Conservation (phyloP, 2,797 vertebrate genomes). For the Picus viridis region DNA sequence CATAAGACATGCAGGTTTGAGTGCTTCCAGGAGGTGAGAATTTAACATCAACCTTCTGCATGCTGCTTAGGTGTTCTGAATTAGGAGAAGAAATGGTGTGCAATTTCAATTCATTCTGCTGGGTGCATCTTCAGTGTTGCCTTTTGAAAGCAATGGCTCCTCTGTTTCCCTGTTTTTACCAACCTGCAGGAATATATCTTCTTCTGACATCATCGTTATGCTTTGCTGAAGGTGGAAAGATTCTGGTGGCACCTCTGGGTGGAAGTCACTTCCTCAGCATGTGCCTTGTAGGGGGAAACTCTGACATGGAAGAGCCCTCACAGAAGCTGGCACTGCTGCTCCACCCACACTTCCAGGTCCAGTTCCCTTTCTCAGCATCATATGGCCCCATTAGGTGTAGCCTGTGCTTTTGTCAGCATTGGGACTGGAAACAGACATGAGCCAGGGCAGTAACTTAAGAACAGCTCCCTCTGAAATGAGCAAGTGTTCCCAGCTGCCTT, state of each 20-base stretch:
- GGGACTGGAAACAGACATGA: background rate
- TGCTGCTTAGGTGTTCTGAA: no score
- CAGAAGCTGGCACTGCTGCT: background rate
- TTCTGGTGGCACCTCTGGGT: constrained; percentile 88
- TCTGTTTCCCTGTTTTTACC: background rate
- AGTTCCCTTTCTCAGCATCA: background rate
- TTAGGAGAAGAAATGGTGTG: no score
- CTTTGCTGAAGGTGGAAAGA: constrained; percentile 56
- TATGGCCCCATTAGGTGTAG: no score
- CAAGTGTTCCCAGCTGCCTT: background rate
- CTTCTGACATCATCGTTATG: background rate
- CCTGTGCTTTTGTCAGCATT: no score
- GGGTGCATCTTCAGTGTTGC: background rate
- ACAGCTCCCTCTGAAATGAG: background rate
- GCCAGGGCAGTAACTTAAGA: background rate
- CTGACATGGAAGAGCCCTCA: background rate
- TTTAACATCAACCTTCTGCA: no score
- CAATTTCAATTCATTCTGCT: no score
- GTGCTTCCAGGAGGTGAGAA: no score
- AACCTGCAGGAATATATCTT: background rate
- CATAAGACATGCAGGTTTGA: no score
- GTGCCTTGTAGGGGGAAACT: constrained; percentile 79
- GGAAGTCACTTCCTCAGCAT: constrained; percentile 85
- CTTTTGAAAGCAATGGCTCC: constrained; percentile 8
- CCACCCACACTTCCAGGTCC: background rate